Percentiles rank a stretch among this genome's conserved stretches.
Evolutionary conservation across 2,113 vertebrate species (phyloP).

Genomic region (Aldabrachelys gigantea): DNA sequence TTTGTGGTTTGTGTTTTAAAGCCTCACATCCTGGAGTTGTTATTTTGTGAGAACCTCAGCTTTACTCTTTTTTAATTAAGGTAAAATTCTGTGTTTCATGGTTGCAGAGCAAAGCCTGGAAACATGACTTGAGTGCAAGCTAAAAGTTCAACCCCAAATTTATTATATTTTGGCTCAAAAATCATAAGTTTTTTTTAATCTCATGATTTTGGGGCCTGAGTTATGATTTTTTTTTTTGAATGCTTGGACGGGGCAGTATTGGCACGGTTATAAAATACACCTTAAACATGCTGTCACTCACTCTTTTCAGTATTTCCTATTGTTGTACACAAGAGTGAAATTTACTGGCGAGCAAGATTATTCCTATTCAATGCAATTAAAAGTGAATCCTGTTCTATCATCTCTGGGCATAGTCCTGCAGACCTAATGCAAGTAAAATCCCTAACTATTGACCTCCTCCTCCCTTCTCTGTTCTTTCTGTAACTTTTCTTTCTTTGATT

Average conservation of each 20-base stretch:
- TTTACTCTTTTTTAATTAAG: neutral
- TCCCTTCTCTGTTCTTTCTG: neutral
- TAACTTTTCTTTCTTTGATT: neutral
- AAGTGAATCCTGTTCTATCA: neutral
- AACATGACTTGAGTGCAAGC: neutral
- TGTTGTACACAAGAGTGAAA: neutral
- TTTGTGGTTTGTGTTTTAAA: neutral
- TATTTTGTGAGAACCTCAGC: fast-evolving
- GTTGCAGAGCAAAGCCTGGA: neutral
- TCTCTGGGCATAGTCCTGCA: neutral
- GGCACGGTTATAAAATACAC: neutral
- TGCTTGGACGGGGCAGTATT: neutral
- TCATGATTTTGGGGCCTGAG: neutral
- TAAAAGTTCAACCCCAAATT: neutral
- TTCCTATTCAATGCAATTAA: neutral
- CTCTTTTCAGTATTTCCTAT: neutral
- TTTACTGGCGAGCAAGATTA: neutral
- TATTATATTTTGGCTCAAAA: neutral
- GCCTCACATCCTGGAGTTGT: neutral
- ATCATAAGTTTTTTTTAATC: neutral
- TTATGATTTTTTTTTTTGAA: neutral
- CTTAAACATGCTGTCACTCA: neutral
- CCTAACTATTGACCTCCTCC: neutral
- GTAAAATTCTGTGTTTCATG: neutral
- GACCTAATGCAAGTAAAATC: neutral